phyloP scores from a whole-genome alignment of 2,888 invertebrate genomes.

The Ischnus inquisitorius region DNA sequence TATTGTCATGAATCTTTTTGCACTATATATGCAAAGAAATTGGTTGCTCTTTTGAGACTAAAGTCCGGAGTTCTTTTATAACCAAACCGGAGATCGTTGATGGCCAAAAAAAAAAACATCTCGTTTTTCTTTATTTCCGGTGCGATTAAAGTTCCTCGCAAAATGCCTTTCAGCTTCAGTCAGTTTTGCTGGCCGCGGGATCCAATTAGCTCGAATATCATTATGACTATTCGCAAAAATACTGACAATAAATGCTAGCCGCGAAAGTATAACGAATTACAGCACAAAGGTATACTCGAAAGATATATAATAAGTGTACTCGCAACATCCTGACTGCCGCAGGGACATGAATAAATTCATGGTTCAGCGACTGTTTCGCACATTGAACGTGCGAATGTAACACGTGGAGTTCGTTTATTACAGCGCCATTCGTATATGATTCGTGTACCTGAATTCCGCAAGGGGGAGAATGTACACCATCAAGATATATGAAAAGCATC shows the following conservation, averaged over 20 bases:
- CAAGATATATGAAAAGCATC: not conserved
- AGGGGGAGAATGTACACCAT: slow-evolving; percentile 9
- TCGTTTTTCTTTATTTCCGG: not conserved
- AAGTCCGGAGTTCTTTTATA: no score
- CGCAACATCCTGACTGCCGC: slow-evolving; percentile 49
- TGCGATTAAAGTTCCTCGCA: not conserved
- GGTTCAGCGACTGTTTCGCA: slow-evolving; percentile 40
- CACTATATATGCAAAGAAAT: no score
- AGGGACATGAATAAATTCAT: slow-evolving; percentile 58
- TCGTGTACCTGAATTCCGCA: slow-evolving; percentile 4
- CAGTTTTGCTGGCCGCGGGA: not conserved
- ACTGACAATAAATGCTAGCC: no score
- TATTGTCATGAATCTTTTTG: no score
- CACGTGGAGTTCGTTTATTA: slow-evolving; percentile 27
- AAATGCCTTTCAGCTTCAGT: not conserved
- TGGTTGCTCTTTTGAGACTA: no score
- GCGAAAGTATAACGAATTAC: slow-evolving; percentile 10
- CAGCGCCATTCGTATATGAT: not conserved
- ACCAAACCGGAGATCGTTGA: not conserved
- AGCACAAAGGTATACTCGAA: not conserved
- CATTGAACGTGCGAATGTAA: slow-evolving; percentile 38
- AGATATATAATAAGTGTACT: not conserved
- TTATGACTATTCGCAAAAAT: slow-evolving; percentile 6
- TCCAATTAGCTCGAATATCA: slow-evolving; percentile 8
- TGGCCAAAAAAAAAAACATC: not conserved